These are phyloP conservation scores for Brienomyrus brachyistius DNA, from an alignment of 2,113 vertebrate species.

Conservation along the genomic window DNA sequence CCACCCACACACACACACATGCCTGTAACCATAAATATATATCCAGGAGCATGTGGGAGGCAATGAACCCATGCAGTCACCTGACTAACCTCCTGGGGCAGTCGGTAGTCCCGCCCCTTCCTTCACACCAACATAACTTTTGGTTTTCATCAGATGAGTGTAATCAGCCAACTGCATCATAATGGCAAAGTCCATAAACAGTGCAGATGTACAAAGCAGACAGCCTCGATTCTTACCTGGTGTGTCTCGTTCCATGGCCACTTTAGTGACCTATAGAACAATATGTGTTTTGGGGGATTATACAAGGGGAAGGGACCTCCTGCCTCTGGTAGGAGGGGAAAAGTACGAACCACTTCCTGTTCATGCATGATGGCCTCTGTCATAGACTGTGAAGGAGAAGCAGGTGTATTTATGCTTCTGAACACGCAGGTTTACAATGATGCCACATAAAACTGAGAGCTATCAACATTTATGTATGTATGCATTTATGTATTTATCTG, in stretches of 20 bases:
- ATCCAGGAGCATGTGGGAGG: background rate
- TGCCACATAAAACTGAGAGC: background rate
- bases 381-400: slow-evolving; percentile 15
- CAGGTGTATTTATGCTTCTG: slow-evolving; percentile 16
- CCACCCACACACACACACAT: background rate
- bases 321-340: background rate
- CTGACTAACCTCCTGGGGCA: background rate
- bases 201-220: background rate
- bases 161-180: background rate
- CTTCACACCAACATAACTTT: background rate
- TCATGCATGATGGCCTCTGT: slow-evolving; percentile 17
- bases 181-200: background rate
- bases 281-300: background rate
- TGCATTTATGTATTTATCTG: background rate
- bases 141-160: background rate
- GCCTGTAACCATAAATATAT: background rate
- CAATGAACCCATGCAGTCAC: background rate
- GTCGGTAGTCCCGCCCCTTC: background rate
- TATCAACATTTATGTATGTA: background rate
- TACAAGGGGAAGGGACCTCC: slow-evolving; percentile 7
- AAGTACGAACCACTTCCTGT: slow-evolving; percentile 20
- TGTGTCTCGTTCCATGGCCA: background rate
- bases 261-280: background rate
- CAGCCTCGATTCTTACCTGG: background rate
- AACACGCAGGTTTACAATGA: background rate